A percentile compares a stretch with the other conserved stretches of the same genome.
Evolutionary conservation across 2,113 vertebrate genomes (phyloP).

Genomic region (Columba livia): DNA sequence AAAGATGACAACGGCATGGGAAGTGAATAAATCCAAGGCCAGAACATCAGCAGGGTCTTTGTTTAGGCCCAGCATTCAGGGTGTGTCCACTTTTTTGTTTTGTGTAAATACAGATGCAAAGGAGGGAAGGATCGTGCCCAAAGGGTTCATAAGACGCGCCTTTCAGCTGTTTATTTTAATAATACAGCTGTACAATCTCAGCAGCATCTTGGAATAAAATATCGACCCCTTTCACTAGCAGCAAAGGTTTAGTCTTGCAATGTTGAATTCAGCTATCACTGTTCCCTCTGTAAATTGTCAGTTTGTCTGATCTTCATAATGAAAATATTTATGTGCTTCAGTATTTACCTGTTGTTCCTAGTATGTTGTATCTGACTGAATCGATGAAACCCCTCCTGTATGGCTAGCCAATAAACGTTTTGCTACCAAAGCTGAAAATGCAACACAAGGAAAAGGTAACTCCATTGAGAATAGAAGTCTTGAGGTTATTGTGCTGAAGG

Average conservation of each 20-base stretch:
- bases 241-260: slow-evolving; percentile 56
- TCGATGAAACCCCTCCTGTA: slow-evolving; percentile 21
- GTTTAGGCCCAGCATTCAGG: background rate
- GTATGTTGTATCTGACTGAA: background rate
- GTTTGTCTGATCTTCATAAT: slow-evolving; percentile 49
- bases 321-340: slow-evolving; percentile 28
- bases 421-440: slow-evolving; percentile 18
- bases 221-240: slow-evolving; percentile 15
- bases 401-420: slow-evolving; percentile 18
- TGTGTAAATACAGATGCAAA: slow-evolving; percentile 21
- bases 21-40: background rate
- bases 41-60: background rate
- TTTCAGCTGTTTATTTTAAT: slow-evolving; percentile 63
- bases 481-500: background rate
- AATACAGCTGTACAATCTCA: slow-evolving; percentile 35
- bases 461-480: slow-evolving; percentile 9
- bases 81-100: background rate
- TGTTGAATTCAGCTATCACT: slow-evolving; percentile 45
- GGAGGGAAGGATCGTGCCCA: background rate
- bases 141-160: background rate
- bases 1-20: background rate
- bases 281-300: slow-evolving; percentile 1
- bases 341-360: slow-evolving; percentile 5
- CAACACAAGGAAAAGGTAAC: background rate
- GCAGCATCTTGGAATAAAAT: slow-evolving; percentile 30